A percentile compares a stretch with the other conserved stretches of the same genome.
Conservation (phyloP, 2,113 vertebrate genomes). For the Trematocara stigmaticum region DNA sequence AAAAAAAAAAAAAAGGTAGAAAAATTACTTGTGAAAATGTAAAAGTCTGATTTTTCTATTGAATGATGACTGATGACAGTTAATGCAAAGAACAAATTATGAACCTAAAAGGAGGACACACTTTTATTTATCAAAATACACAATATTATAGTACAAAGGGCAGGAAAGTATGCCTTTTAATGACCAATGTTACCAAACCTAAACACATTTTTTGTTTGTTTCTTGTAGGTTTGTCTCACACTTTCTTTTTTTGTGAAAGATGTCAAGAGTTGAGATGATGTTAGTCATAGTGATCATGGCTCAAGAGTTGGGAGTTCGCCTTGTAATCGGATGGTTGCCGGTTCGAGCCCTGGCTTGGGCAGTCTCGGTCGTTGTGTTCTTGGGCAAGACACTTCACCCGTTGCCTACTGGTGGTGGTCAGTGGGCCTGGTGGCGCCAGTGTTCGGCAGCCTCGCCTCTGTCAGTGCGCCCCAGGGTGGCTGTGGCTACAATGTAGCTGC, state of each 20-base stretch:
- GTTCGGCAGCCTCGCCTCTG: too few relatives aligned
- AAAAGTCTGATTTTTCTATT: neutral
- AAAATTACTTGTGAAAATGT: neutral
- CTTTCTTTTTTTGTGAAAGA: neutral
- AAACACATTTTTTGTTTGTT: rapidly evolving
- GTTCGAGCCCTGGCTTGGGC: too few relatives aligned
- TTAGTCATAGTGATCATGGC: neutral
- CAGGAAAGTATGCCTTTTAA: neutral
- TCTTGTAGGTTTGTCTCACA: neutral
- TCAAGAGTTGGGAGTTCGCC: too few relatives aligned
- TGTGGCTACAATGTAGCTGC: too few relatives aligned
- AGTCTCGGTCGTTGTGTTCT: too few relatives aligned
- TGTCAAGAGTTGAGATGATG: neutral
- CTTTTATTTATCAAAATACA: neutral
- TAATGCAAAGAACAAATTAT: neutral
- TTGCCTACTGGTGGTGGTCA: too few relatives aligned
- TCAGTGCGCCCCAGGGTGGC: too few relatives aligned
- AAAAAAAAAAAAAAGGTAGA: neutral
- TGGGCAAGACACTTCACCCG: too few relatives aligned
- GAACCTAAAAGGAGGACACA: neutral
- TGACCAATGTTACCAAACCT: neutral
- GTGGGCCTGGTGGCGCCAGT: too few relatives aligned
- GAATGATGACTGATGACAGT: neutral
- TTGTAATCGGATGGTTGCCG: too few relatives aligned
- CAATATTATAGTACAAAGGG: neutral